Percentiles rank a stretch among this genome's conserved stretches.
phyloP scores from a whole-genome alignment of 2,888 invertebrate genomes.

The Drosophila multiciliata region DNA sequence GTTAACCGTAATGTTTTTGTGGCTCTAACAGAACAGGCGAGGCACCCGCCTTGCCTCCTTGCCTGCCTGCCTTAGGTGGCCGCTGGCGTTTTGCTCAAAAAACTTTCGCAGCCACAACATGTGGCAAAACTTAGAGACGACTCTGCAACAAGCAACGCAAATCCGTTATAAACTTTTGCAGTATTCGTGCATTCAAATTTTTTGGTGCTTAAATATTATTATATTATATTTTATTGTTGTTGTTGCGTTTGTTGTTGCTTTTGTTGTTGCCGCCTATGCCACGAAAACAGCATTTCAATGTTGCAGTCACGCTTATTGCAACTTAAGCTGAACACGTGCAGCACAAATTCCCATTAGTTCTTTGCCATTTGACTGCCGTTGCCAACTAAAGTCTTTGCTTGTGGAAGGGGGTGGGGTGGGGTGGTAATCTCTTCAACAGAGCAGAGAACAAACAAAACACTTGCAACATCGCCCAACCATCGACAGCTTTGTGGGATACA shows the following conservation, averaged over 20 bases:
- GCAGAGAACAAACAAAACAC: slow-evolving; percentile 7
- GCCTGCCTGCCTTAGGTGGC: background rate
- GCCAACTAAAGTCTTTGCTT: background rate
- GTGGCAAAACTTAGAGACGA: slow-evolving; percentile 63
- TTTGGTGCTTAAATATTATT: slow-evolving; percentile 28
- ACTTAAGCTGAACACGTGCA: slow-evolving; percentile 72
- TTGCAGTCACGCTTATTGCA: slow-evolving; percentile 64
- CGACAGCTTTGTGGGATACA: slow-evolving; percentile 71
- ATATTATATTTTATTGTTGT: background rate
- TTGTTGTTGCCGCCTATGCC: slow-evolving; percentile 45
- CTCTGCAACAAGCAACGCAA: slow-evolving; percentile 3
- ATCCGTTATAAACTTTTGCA: background rate
- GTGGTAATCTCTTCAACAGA: background rate
- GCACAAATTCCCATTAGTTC: slow-evolving; percentile 78
- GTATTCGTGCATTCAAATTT: slow-evolving; percentile 55
- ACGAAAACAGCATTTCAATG: slow-evolving; percentile 53
- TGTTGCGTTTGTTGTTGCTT: background rate
- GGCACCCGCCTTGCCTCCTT: background rate
- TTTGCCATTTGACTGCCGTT: slow-evolving; percentile 52
- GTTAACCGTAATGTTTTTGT: slow-evolving; percentile 54
- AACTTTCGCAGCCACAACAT: slow-evolving; percentile 65
- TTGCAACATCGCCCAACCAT: slow-evolving; percentile 21
- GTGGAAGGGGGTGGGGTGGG: too few species aligned
- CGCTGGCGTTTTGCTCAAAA: slow-evolving; percentile 26
- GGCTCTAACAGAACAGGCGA: background rate